Conservation (phyloP, 2,113 vertebrate genomes). For the Hepsetus odoe region DNA sequence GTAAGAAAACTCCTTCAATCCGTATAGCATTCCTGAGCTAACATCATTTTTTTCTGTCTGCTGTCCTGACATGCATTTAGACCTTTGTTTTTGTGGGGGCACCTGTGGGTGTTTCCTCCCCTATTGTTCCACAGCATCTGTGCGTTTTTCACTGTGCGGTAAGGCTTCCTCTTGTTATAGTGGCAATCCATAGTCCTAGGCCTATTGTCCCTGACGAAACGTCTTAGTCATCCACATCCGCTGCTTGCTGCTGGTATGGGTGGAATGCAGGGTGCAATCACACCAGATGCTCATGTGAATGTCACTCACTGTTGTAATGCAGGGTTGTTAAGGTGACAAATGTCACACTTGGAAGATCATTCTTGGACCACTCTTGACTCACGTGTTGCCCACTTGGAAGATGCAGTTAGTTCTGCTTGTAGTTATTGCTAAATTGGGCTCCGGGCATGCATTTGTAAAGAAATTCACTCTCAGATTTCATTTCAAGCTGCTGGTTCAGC, state of each 20-base stretch:
- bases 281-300: slow-evolving; percentile 21
- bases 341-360: neutral
- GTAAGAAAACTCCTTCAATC: slow-evolving; percentile 30
- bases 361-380: neutral
- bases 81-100: slow-evolving; percentile 37
- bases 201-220: slow-evolving; percentile 27
- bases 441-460: neutral
- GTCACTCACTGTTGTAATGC: slow-evolving; percentile 21
- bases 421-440: neutral
- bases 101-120: slow-evolving; percentile 50
- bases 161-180: slow-evolving; percentile 52
- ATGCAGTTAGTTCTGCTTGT: neutral
- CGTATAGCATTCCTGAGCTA: slow-evolving; percentile 34
- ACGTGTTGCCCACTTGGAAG: neutral
- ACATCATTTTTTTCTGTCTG: slow-evolving; percentile 40
- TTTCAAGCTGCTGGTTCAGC: neutral
- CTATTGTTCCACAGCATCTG: slow-evolving; percentile 49
- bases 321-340: slow-evolving; percentile 6
- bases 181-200: slow-evolving; percentile 19
- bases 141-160: slow-evolving; percentile 41
- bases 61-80: slow-evolving; percentile 32
- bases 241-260: slow-evolving; percentile 34
- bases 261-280: slow-evolving; percentile 47
- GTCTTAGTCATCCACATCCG: slow-evolving; percentile 54
- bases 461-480: too few species aligned